Evolutionary conservation across 2,888 invertebrate genomes (phyloP), one percentile per base, ranked within the genome.

Genomic region (Caenorhabditis uteleia): DNA sequence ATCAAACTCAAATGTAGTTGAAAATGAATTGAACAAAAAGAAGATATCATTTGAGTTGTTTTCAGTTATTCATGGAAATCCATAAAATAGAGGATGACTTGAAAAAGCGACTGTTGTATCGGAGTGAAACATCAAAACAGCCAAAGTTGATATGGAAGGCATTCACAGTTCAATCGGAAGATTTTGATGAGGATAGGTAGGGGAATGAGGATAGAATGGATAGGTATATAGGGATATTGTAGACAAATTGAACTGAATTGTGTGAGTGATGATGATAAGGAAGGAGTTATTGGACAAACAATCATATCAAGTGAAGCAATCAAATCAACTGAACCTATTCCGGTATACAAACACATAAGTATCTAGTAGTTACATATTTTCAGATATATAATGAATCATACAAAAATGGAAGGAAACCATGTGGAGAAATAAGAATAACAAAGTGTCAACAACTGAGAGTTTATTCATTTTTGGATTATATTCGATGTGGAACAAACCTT

Each of bases 401-500:
- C 49, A 58, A 58, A 43, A 50, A 54, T 33, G 64, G 64, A 26
- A 54, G 64, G 14, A 77, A 77, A 49, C 60, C 62, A 16, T 65
- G 66, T 36, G 75, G 77, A 12, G 68, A 68, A 27, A 58, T 77
- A 16, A 71, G 77, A 29, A 29, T 77, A n/a, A 42, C 64, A 26
- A 61, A 64, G 20, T 65, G 55, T 47, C 64, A 65, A 39, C 73
- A 76, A 40, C 68, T 75, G 3, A 54, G 59, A 12, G 26, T 71
- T 8, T 72, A 68, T 20, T 78, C 77, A 0, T 77, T 77, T 51
- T 59, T 77, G 10, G 77, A 77, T 47, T 77, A 67, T 43, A 60
- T 77, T 31, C 54, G 55, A 25, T 57, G 49, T 1, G 68, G 72
- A 27, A 64, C 72, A n/a, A 23, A 21, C 2, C 40, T 77, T n/a